These are phyloP conservation scores for Erpornis zantholeuca DNA, from an alignment of 2,113 vertebrate genomes.

Conservation along the genomic window DNA sequence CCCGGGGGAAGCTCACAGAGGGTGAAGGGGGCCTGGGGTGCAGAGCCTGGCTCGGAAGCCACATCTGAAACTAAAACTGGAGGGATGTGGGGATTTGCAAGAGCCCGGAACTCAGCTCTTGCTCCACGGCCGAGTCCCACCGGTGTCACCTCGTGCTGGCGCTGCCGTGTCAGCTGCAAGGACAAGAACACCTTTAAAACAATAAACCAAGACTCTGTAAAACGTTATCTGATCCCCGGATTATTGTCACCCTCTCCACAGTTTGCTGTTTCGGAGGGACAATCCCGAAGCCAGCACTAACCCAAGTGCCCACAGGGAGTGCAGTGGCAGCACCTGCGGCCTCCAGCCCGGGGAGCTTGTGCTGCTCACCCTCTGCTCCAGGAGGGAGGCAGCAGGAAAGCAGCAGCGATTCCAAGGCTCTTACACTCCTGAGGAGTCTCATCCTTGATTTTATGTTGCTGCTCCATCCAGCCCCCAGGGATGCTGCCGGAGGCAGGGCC, in stretches of 20 bases:
- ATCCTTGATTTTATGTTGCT: fast-evolving
- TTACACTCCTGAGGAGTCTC: fast-evolving
- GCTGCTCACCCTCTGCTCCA: fast-evolving
- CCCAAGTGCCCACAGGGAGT: fast-evolving
- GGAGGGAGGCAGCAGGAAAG: neutral
- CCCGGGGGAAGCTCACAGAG: neutral
- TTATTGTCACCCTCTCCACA: fast-evolving
- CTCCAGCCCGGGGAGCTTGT: fast-evolving
- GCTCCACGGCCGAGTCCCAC: fast-evolving
- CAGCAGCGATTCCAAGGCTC: fast-evolving
- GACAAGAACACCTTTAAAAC: neutral
- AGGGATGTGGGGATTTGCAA: neutral
- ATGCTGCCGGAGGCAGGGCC: neutral
- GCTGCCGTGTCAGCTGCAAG: neutral
- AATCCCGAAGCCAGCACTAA: fast-evolving
- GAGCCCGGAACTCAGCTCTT: neutral
- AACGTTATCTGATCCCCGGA: fast-evolving
- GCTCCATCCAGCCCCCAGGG: neutral
- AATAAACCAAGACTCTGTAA: fast-evolving
- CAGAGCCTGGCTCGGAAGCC: fast-evolving
- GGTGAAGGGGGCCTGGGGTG: fast-evolving
- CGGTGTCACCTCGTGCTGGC: fast-evolving
- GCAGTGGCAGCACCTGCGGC: fast-evolving
- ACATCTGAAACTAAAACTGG: neutral
- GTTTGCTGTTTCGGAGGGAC: neutral